phyloP scores from a whole-genome alignment of 2,888 invertebrate species.

The Drosophila nigricruria region DNA sequence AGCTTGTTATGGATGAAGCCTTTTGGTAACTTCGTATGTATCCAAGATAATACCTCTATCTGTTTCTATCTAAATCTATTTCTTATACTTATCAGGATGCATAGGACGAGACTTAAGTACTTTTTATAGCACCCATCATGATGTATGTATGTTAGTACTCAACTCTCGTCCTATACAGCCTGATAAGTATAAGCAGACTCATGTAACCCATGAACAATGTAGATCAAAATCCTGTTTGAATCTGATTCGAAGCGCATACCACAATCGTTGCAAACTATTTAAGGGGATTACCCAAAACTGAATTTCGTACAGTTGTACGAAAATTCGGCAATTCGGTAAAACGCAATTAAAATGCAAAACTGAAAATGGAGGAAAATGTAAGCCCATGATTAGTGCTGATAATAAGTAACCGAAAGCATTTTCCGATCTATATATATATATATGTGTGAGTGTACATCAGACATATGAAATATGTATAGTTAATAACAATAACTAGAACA shows the following conservation, averaged over 20 bases:
- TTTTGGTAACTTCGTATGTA: too few species aligned
- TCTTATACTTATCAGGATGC: too few species aligned
- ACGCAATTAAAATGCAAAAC: conserved; percentile 28
- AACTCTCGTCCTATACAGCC: too few species aligned
- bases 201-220: neutral
- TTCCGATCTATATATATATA: neutral
- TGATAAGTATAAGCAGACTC: too few species aligned
- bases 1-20: too few species aligned
- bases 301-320: conserved; percentile 15
- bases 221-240: neutral
- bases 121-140: too few species aligned
- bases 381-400: conserved; percentile 18
- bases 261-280: neutral
- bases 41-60: too few species aligned
- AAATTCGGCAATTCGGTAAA: conserved; percentile 19
- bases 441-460: neutral
- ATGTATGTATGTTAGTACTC: too few species aligned
- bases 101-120: too few species aligned
- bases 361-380: conserved; percentile 17
- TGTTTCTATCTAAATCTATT: too few species aligned
- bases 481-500: conserved; percentile 1
- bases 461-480: conserved; percentile 13
- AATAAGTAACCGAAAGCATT: conserved; percentile 19
- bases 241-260: neutral
- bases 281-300: conserved; percentile 3